Evolutionary conservation across 1,140 invertebrate species (phyloP).

Genomic region (Neoseiulus cucumeris): DNA sequence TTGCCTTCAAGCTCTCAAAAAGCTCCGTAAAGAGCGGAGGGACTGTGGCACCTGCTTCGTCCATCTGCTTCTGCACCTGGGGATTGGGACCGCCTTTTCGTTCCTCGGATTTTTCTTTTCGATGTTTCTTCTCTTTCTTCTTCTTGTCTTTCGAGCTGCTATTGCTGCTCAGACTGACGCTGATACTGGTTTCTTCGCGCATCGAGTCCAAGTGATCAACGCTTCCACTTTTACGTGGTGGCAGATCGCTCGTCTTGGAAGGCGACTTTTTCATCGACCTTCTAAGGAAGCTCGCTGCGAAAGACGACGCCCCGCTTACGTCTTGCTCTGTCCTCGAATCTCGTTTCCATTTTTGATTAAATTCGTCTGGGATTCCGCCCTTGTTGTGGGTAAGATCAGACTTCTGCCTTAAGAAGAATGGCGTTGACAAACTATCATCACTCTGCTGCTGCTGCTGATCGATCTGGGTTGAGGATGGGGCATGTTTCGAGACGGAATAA

Average conservation of each 20-base stretch:
- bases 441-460: conserved; percentile 15
- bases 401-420: conserved; percentile 27
- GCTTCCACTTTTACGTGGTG: conserved; percentile 4
- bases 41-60: neutral
- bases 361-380: conserved; percentile 16
- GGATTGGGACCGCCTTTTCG: neutral
- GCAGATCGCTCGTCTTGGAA: conserved; percentile 10
- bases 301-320: conserved; percentile 14
- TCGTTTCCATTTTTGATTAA: conserved; percentile 18
- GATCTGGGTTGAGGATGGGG: too few relatives aligned
- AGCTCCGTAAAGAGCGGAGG: conserved; percentile 33
- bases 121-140: conserved; percentile 12
- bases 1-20: conserved; percentile 27
- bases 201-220: conserved; percentile 6
- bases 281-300: conserved; percentile 10
- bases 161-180: neutral
- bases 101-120: conserved; percentile 11
- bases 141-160: conserved; percentile 2
- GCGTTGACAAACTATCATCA: conserved; percentile 15
- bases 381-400: conserved; percentile 26
- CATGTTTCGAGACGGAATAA: neutral
- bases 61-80: conserved; percentile 7
- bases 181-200: conserved; percentile 3
- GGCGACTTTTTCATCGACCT: conserved; percentile 11
- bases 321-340: conserved; percentile 14